A percentile compares a stretch with the other conserved stretches of the same genome.
Evolutionary conservation across 2,113 vertebrate genomes (phyloP).

Genomic region (Salvelinus sp.): DNA sequence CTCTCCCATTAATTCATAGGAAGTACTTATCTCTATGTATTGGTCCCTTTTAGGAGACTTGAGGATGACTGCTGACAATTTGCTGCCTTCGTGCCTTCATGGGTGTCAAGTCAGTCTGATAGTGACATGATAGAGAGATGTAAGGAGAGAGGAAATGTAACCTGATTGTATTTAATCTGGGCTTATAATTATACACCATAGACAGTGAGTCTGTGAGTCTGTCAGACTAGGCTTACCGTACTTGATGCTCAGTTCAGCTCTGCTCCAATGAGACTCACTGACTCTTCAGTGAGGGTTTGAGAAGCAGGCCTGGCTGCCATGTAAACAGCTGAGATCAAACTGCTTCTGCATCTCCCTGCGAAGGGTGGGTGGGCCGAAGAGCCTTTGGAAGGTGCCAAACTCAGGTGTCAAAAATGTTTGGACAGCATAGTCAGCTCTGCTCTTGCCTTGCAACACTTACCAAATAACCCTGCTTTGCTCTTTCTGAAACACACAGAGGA

Average conservation of each 20-base stretch:
- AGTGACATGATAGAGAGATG: neutral
- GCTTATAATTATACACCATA: conserved; percentile 21
- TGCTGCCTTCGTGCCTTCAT: neutral
- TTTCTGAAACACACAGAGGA: conserved; percentile 9
- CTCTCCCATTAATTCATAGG: neutral
- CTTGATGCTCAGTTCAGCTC: no score
- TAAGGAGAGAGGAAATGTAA: neutral
- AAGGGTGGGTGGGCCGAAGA: conserved; percentile 7
- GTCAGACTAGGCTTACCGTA: neutral
- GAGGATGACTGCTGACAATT: neutral
- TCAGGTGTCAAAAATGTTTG: conserved; percentile 30
- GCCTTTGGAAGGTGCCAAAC: conserved; percentile 21
- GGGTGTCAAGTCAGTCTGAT: neutral
- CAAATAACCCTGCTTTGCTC: neutral
- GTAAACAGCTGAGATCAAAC: conserved; percentile 38
- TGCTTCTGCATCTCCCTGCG: conserved; percentile 11
- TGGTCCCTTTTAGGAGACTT: neutral
- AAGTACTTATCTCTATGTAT: neutral
- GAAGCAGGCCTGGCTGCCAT: neutral
- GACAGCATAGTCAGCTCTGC: conserved; percentile 3
- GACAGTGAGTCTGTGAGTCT: neutral
- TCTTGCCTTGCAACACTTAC: conserved; percentile 10
- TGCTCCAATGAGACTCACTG: neutral
- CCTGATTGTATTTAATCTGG: conserved; percentile 9
- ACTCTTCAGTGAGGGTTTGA: neutral